Conservation (phyloP, 1,140 invertebrate genomes). For the Aleiodes sp. region DNA sequence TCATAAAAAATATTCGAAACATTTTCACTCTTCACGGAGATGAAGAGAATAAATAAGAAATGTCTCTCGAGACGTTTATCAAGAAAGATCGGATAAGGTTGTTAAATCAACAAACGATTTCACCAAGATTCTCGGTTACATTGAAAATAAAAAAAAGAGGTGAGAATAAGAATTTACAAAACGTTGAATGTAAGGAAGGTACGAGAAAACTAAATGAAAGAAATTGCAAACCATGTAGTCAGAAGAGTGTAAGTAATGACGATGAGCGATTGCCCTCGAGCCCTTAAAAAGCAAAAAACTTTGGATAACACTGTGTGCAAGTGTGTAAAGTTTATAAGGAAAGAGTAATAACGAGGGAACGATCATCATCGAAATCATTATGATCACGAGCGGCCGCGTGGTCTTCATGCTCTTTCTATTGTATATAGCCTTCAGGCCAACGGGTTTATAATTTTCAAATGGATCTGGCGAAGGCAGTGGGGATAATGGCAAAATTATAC, state of each 20-base stretch:
- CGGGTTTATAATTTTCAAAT: conserved; percentile 8
- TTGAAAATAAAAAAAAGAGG: neutral
- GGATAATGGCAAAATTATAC: conserved; percentile 57
- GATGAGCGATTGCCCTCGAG: conserved; percentile 50
- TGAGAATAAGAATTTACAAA: neutral
- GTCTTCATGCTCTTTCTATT: conserved; percentile 27
- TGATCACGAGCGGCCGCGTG: conserved; percentile 45
- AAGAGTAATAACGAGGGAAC: conserved; percentile 46
- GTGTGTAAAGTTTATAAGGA: neutral
- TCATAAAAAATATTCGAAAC: too few relatives aligned
- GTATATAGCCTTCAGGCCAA: conserved; percentile 4
- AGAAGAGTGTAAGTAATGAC: neutral
- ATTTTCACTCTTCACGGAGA: too few relatives aligned
- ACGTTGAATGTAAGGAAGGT: neutral
- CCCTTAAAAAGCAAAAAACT: conserved; percentile 48
- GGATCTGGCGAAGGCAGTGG: too few relatives aligned
- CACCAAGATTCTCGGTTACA: too few relatives aligned
- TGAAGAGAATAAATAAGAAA: too few relatives aligned
- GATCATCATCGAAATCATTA: conserved; percentile 57
- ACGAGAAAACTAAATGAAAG: neutral
- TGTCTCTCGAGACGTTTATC: too few relatives aligned
- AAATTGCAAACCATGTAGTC: neutral
- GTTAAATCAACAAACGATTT: too few relatives aligned
- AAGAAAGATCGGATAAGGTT: too few relatives aligned
- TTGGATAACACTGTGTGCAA: too few relatives aligned